phyloP scores from a whole-genome alignment of 1,140 invertebrate species.

The Brachionus calyciflorus region DNA sequence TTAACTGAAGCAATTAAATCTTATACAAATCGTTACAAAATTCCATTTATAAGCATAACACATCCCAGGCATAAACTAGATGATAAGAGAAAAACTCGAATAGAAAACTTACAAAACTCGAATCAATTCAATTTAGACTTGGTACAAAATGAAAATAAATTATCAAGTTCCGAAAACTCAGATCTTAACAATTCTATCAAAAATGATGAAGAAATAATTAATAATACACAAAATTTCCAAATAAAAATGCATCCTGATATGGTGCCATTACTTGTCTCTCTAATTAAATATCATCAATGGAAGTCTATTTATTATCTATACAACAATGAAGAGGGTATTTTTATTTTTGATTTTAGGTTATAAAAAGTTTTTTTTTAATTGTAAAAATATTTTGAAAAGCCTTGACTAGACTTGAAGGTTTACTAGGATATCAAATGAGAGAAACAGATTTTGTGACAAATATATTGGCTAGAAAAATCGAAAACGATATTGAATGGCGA shows the following conservation, averaged over 20 bases:
- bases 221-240: neutral
- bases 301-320: conserved; percentile 85
- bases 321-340: conserved; percentile 85
- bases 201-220: neutral
- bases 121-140: neutral
- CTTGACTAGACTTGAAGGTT: conserved; percentile 25
- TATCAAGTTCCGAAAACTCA: too few species aligned
- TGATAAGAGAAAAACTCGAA: neutral
- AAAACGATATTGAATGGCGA: neutral
- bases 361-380: neutral
- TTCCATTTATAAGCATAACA: conserved; percentile 76
- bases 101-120: neutral
- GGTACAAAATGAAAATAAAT: neutral
- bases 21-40: conserved; percentile 89
- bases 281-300: conserved; percentile 83
- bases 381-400: neutral
- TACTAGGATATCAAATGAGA: conserved; percentile 21
- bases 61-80: conserved; percentile 2
- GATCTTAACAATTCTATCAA: neutral
- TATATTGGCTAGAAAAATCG: conserved; percentile 23
- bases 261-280: conserved; percentile 83
- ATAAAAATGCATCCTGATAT: conserved; percentile 77
- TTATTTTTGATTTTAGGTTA: neutral
- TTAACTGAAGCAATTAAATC: conserved; percentile 89
- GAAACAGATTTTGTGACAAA: conserved; percentile 29